These are phyloP conservation scores for Epinephelus moara DNA, from an alignment of 2,113 vertebrate genomes.

Conservation along the genomic window DNA sequence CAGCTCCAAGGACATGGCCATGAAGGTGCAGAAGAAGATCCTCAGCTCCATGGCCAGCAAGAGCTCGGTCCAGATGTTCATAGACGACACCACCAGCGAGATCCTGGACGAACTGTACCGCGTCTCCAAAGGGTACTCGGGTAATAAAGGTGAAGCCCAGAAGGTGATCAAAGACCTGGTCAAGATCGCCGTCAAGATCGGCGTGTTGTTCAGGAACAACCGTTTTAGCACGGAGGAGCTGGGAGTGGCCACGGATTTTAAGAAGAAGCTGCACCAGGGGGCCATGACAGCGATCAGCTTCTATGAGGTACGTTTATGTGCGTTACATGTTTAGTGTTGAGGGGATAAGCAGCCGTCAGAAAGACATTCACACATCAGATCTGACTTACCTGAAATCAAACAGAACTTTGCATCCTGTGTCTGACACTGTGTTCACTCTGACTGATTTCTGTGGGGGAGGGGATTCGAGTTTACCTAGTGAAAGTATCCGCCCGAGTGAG, in stretches of 20 bases:
- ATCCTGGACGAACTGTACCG: slow-evolving; percentile 93
- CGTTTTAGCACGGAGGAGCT: slow-evolving; percentile 87
- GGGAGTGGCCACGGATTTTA: slow-evolving; percentile 86
- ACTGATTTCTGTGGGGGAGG: too few relatives aligned
- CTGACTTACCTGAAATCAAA: not conserved
- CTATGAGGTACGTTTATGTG: slow-evolving; percentile 82
- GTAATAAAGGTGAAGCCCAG: slow-evolving; percentile 87
- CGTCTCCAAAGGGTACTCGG: slow-evolving; percentile 89
- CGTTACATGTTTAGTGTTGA: too few relatives aligned
- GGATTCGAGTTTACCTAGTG: too few relatives aligned
- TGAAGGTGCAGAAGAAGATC: slow-evolving; percentile 92
- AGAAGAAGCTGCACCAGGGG: slow-evolving; percentile 88
- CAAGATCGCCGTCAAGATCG: slow-evolving; percentile 92
- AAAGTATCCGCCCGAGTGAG: too few relatives aligned
- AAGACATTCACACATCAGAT: not conserved
- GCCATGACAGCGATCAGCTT: slow-evolving; percentile 94
- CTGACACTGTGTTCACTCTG: too few relatives aligned
- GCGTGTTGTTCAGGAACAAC: slow-evolving; percentile 88
- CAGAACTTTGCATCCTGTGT: too few relatives aligned
- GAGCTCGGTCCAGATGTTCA: slow-evolving; percentile 90
- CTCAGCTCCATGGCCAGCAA: slow-evolving; percentile 90
- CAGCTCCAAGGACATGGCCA: slow-evolving; percentile 90
- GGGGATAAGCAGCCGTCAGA: fast-evolving
- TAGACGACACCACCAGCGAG: slow-evolving; percentile 91
- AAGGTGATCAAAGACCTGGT: slow-evolving; percentile 91